Evolutionary conservation across 2,797 vertebrate genomes (phyloP).

Genomic region (Malurus leucopterus): DNA sequence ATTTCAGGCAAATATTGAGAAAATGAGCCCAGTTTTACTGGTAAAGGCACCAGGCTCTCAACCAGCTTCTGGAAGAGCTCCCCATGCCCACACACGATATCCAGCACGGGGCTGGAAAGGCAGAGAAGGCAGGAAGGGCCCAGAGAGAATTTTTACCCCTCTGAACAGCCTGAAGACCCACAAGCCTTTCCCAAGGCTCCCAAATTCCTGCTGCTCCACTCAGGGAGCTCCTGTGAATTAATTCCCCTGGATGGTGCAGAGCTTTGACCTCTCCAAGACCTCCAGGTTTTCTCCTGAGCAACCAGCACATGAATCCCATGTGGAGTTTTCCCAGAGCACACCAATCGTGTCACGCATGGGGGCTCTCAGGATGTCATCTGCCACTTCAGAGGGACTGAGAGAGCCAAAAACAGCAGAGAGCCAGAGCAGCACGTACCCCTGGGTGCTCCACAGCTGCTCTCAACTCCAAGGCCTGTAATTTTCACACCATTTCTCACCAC

Average conservation of each 20-base stretch:
- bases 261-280: background rate
- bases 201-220: background rate
- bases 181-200: background rate
- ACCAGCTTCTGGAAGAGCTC: background rate
- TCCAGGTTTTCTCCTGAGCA: background rate
- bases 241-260: background rate
- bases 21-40: background rate
- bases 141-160: background rate
- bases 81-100: background rate
- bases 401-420: slow-evolving; percentile 59
- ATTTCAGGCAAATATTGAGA: background rate
- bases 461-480: slow-evolving; percentile 40
- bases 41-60: background rate
- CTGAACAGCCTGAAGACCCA: background rate
- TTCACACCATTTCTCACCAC: slow-evolving; percentile 57
- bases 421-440: slow-evolving; percentile 2
- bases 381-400: slow-evolving; percentile 36
- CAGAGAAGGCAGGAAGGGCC: background rate
- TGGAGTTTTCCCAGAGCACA: background rate
- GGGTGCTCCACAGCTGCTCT: slow-evolving; percentile 41
- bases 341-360: background rate
- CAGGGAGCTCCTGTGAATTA: background rate
- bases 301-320: background rate
- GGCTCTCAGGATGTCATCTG: slow-evolving; percentile 50
- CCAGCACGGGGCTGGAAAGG: background rate